These are phyloP conservation scores for Acrossocheilus fasciatus DNA, from an alignment of 2,797 vertebrate species.

Conservation along the genomic window DNA sequence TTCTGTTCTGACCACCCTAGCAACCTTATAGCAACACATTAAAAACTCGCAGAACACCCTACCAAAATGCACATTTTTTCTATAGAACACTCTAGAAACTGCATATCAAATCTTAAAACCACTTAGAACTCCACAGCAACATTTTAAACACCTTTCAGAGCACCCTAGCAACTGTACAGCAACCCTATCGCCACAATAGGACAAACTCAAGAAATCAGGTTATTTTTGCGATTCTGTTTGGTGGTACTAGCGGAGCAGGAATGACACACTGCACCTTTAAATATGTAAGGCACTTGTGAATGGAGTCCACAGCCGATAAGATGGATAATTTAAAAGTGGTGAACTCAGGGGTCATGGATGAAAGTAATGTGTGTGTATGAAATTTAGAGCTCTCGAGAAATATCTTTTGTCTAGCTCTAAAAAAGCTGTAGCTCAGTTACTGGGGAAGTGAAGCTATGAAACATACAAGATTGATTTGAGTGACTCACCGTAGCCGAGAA, in stretches of 20 bases:
- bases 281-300: conserved; percentile 48
- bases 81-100: neutral
- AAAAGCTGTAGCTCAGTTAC: conserved; percentile 67
- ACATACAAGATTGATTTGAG: conserved; percentile 62
- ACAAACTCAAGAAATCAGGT: neutral
- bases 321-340: conserved; percentile 67
- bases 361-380: conserved; percentile 65
- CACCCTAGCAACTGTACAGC: neutral
- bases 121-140: too few species aligned
- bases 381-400: conserved; percentile 71
- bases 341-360: conserved; percentile 60
- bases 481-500: conserved; percentile 66
- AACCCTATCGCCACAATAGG: neutral
- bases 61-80: neutral
- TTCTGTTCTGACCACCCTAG: neutral
- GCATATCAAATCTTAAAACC: neutral
- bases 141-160: neutral
- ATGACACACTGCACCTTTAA: conserved; percentile 37
- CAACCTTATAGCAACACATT: neutral
- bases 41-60: neutral
- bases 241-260: conserved; percentile 2
- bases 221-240: conserved; percentile 2
- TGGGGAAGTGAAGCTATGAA: conserved; percentile 70
- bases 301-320: conserved; percentile 57
- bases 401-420: conserved; percentile 73